phyloP scores from a whole-genome alignment of 2,797 vertebrate species.

The Sorex maritimensis region DNA sequence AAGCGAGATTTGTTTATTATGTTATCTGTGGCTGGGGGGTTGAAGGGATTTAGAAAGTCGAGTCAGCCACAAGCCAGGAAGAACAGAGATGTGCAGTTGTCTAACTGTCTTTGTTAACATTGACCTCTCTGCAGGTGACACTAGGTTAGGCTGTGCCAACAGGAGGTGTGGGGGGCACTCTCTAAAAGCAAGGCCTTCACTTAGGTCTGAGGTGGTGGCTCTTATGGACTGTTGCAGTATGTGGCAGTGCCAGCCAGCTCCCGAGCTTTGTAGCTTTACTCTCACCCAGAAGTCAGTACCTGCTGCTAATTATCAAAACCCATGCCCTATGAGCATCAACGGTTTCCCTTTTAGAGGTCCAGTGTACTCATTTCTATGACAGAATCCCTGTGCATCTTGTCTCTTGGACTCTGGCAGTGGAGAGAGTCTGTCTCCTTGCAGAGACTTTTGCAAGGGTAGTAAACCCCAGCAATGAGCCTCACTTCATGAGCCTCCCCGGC shows the following conservation, averaged over 20 bases:
- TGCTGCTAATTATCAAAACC: neutral
- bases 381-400: neutral
- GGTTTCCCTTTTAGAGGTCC: neutral
- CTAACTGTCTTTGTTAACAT: neutral
- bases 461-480: neutral
- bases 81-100: too few species aligned
- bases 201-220: neutral
- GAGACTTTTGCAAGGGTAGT: neutral
- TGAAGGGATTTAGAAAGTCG: neutral
- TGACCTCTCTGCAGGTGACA: neutral
- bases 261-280: too few species aligned
- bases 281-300: neutral
- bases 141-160: neutral
- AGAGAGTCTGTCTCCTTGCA: neutral
- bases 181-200: neutral
- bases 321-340: neutral
- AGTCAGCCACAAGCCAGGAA: neutral
- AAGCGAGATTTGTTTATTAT: neutral
- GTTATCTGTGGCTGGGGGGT: neutral
- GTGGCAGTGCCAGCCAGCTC: neutral
- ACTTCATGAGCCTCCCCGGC: neutral
- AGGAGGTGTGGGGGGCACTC: neutral
- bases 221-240: neutral
- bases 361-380: neutral
- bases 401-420: too few species aligned